Conservation (phyloP, 2,888 invertebrate species). For the Oscheius myriophilus region DNA sequence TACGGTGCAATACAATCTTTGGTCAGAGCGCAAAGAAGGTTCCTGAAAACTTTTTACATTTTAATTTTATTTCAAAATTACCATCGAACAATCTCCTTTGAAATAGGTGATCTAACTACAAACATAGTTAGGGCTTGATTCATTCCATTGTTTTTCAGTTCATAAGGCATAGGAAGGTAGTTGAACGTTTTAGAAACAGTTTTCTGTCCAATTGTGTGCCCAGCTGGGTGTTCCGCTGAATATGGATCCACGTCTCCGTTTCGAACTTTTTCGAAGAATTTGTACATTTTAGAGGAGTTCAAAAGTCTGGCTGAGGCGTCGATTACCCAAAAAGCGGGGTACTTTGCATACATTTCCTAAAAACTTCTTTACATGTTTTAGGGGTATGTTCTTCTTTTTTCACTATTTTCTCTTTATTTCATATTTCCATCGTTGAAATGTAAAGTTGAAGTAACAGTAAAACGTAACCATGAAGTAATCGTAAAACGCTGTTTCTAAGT, state of each 20-base stretch:
- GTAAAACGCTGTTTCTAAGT: too few relatives aligned
- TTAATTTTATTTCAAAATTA: background rate
- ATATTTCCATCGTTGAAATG: too few relatives aligned
- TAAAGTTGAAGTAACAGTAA: too few relatives aligned
- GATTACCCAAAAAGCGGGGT: constrained; percentile 24
- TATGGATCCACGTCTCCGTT: constrained; percentile 7
- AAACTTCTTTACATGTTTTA: too few relatives aligned
- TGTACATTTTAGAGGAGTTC: background rate
- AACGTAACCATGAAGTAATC: too few relatives aligned
- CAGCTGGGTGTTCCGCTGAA: constrained; percentile 23
- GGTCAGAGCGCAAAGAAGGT: constrained; percentile 19
- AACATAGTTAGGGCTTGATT: constrained; percentile 28
- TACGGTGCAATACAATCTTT: constrained; percentile 9
- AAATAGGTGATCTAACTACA: constrained; percentile 6
- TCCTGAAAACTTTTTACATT: background rate
- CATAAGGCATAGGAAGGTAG: constrained; percentile 15
- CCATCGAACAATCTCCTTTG: constrained; percentile 17
- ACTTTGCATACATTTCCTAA: constrained; percentile 19
- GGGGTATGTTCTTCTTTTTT: too few relatives aligned
- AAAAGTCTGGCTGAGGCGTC: constrained; percentile 23
- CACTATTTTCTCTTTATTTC: too few relatives aligned
- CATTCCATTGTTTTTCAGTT: constrained; percentile 5
- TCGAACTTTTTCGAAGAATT: constrained; percentile 18
- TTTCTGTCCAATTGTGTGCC: constrained; percentile 6
- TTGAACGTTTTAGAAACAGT: constrained; percentile 10